These are phyloP conservation scores for Cenopis cana DNA, from an alignment of 2,888 invertebrate genomes.

Conservation along the genomic window DNA sequence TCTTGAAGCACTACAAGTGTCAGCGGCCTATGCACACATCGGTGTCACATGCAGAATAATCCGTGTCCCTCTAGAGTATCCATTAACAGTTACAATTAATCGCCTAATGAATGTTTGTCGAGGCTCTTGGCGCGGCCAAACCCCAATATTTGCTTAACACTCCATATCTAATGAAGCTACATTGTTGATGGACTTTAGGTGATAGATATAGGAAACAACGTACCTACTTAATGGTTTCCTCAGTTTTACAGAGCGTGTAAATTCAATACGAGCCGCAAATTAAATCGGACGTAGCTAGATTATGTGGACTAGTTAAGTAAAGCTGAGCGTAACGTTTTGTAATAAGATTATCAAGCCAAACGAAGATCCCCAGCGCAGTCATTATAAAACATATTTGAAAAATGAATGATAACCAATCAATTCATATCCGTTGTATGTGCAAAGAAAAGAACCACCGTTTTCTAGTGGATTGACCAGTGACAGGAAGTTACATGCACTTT, in stretches of 20 bases:
- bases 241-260: background rate
- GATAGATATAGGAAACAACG: constrained; percentile 6
- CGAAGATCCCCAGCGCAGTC: background rate
- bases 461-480: background rate
- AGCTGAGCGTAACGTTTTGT: no score
- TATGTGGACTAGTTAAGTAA: no score
- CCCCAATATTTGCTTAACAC: constrained; percentile 74
- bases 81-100: constrained; percentile 81
- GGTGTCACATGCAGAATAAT: constrained; percentile 39
- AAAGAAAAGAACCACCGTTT: background rate
- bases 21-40: constrained; percentile 18
- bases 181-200: constrained; percentile 50
- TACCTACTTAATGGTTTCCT: background rate
- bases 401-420: background rate
- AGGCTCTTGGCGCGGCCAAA: constrained; percentile 50
- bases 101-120: constrained; percentile 80
- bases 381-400: background rate
- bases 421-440: background rate
- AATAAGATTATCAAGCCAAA: background rate
- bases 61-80: constrained; percentile 56
- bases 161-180: constrained; percentile 74
- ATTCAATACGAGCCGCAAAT: no score
- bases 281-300: no score
- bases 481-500: constrained; percentile 35
- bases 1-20: constrained; percentile 21